Evolutionary conservation across 53 echinoderm and acorn worm genomes (phyloP).

Genomic region (Temnopleurus reevesii): DNA sequence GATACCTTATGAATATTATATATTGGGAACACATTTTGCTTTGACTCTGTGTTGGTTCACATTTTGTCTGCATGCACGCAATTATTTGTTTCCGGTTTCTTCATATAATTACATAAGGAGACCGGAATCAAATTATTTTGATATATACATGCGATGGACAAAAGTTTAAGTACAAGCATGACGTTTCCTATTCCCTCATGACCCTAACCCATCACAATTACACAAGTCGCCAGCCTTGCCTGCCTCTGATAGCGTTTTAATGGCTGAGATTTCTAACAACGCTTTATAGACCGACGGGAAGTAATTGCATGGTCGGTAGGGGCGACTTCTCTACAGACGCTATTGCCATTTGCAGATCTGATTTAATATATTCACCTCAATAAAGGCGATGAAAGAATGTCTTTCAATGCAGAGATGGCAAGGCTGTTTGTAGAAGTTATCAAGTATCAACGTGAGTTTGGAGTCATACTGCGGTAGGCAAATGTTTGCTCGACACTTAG

Average conservation of each 20-base stretch:
- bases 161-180: not conserved
- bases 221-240: not conserved
- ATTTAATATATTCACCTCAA: constrained; percentile 21
- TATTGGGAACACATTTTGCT: too few species aligned
- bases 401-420: not conserved
- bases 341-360: not conserved
- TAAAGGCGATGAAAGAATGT: constrained; percentile 19
- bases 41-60: too few species aligned
- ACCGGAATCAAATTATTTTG: too few species aligned
- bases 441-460: not conserved
- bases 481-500: not conserved
- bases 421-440: constrained; percentile 6
- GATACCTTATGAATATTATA: too few species aligned
- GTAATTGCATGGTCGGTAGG: not conserved
- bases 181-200: not conserved
- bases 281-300: not conserved
- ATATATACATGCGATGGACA: too few species aligned
- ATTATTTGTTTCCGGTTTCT: too few species aligned
- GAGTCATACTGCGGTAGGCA: not conserved
- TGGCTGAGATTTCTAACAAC: not conserved
- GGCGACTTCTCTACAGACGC: not conserved
- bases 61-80: too few species aligned
- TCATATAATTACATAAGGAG: too few species aligned
- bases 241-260: not conserved
- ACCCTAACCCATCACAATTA: not conserved